A percentile compares a stretch with the other conserved stretches of the same genome.
phyloP scores from a whole-genome alignment of 2,113 vertebrate species.

The Apaloderma vittatum region DNA sequence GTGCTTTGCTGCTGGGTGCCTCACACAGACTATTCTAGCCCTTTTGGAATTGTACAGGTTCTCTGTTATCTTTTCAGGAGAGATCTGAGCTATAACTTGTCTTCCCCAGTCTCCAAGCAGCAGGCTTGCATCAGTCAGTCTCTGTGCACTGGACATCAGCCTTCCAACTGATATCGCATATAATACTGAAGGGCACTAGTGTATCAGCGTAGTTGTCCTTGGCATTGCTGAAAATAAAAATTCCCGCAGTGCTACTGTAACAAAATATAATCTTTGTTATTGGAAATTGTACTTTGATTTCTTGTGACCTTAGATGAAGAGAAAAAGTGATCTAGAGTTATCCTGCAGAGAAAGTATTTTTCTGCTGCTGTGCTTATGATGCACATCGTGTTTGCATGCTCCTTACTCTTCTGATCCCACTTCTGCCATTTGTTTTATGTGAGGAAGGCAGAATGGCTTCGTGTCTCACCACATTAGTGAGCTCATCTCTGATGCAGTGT shows the following conservation, averaged over 20 bases:
- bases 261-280: not conserved
- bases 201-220: not conserved
- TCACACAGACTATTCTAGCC: not conserved
- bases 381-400: not conserved
- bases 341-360: not conserved
- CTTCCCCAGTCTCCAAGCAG: not conserved
- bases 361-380: not conserved
- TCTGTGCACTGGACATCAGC: not conserved
- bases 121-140: not conserved
- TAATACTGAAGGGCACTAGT: accelerated
- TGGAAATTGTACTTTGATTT: accelerated
- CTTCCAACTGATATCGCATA: accelerated
- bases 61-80: not conserved
- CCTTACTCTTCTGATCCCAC: not conserved
- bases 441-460: not conserved
- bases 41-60: not conserved
- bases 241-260: not conserved
- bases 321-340: not conserved
- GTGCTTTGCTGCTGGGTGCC: not conserved
- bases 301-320: not conserved
- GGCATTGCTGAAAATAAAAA: not conserved
- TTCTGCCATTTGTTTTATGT: not conserved
- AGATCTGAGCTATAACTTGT: not conserved
- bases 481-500: not conserved
- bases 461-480: not conserved